phyloP scores from a whole-genome alignment of 2,888 invertebrate species.

The Oscheius sp. region DNA sequence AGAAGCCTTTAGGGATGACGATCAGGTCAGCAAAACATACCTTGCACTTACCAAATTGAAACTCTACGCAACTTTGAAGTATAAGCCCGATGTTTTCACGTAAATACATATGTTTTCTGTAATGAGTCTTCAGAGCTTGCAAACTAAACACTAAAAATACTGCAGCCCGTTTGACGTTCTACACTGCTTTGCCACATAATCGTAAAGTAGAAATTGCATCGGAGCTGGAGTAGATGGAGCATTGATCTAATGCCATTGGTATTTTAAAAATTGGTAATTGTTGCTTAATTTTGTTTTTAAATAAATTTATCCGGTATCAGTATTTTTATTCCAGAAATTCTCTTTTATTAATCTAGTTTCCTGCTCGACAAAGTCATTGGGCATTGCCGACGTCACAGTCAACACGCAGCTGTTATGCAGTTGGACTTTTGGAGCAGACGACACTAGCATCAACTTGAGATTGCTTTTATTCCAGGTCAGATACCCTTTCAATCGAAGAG shows the following conservation, averaged over 20 bases:
- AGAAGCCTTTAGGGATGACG: conserved; percentile 9
- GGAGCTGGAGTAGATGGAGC: neutral
- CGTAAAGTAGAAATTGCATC: conserved; percentile 7
- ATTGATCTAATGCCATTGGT: neutral
- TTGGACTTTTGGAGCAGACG: no score
- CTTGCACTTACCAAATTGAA: neutral
- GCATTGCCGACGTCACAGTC: no score
- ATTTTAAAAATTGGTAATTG: neutral
- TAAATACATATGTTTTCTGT: neutral
- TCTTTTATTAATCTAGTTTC: no score
- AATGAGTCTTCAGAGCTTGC: conserved; percentile 8
- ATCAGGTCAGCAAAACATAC: neutral
- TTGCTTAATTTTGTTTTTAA: no score
- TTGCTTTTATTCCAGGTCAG: no score
- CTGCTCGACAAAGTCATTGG: no score
- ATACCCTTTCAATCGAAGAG: no score
- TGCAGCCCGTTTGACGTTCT: neutral
- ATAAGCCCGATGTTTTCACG: conserved; percentile 23
- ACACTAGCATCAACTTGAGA: no score
- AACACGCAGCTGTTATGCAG: no score
- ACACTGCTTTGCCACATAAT: neutral
- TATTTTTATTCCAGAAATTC: no score
- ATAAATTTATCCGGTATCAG: no score
- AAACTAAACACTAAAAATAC: conserved; percentile 12
- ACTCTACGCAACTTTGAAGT: neutral